Evolutionary conservation across 1,140 invertebrate genomes (phyloP).

Genomic region (Bombus waltoni): DNA sequence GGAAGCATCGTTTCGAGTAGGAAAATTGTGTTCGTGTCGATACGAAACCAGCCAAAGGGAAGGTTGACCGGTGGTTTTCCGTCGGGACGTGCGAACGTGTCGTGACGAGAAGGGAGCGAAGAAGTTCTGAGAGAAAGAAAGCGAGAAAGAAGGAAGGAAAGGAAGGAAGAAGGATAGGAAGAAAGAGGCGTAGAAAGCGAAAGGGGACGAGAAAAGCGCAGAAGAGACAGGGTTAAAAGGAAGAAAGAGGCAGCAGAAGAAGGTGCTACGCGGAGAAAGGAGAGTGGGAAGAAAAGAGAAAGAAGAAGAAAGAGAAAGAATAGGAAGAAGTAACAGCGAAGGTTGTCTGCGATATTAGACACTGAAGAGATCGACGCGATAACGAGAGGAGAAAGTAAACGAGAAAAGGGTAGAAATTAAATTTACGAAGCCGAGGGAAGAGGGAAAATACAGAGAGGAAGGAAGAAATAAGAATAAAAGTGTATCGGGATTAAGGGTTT

Average conservation of each 20-base stretch:
- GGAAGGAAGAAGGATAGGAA: neutral
- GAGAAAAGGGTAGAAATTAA: neutral
- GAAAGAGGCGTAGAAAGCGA: neutral
- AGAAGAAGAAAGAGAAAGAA: neutral
- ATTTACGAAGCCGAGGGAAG: neutral
- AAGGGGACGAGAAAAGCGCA: neutral
- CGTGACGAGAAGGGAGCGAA: no score
- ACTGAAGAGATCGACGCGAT: neutral
- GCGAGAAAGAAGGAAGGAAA: neutral
- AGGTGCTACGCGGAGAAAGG: no score
- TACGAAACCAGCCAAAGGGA: neutral
- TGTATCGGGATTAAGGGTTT: neutral
- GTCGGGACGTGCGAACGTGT: neutral
- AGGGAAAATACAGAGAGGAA: conserved; percentile 7
- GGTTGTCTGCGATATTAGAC: neutral
- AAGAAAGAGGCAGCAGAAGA: neutral
- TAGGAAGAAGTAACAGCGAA: neutral
- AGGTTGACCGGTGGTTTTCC: neutral
- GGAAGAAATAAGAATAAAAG: neutral
- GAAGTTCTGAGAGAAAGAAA: neutral
- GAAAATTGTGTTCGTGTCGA: neutral
- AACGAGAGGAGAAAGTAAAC: neutral
- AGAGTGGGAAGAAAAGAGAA: neutral
- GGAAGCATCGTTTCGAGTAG: conserved; percentile 28
- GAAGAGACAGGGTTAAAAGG: neutral